These are phyloP conservation scores for Drosophila leonis DNA, from an alignment of 2,888 invertebrate species.

Conservation along the genomic window DNA sequence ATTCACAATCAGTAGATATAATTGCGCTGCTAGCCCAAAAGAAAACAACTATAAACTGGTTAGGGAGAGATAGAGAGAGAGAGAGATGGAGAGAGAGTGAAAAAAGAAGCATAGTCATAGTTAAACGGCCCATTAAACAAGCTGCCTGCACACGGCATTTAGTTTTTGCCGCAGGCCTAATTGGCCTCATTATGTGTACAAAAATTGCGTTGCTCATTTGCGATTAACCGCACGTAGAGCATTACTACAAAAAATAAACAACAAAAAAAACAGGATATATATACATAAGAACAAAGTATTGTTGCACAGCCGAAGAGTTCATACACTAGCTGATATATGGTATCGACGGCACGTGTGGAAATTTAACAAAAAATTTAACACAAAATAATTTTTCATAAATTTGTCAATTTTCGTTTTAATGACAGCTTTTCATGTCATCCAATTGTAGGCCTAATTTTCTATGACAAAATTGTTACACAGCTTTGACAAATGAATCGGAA, in stretches of 20 bases:
- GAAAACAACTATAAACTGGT: neutral
- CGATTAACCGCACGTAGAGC: slow-evolving; percentile 74
- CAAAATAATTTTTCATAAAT: neutral
- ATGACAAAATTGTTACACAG: too few relatives aligned
- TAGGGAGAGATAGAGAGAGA: neutral
- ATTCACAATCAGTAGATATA: neutral
- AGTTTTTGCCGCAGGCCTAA: slow-evolving; percentile 75
- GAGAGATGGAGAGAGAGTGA: neutral
- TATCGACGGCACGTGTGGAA: too few relatives aligned
- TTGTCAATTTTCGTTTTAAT: neutral
- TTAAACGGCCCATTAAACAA: slow-evolving; percentile 72
- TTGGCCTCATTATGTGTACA: slow-evolving; percentile 74
- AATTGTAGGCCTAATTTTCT: too few relatives aligned
- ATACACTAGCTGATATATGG: slow-evolving; percentile 9
- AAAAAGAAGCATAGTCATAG: slow-evolving; percentile 31
- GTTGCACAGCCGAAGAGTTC: slow-evolving; percentile 5
- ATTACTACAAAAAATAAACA: slow-evolving; percentile 53
- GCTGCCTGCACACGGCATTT: slow-evolving; percentile 78
- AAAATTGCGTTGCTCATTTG: slow-evolving; percentile 69
- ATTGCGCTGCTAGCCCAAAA: neutral
- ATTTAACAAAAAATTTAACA: neutral
- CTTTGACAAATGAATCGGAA: too few relatives aligned
- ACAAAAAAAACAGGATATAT: slow-evolving; percentile 14
- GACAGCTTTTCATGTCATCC: too few relatives aligned
- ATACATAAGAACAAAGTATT: slow-evolving; percentile 3